Conservation (phyloP, 2,797 vertebrate species). For the Phalloptychus januarius region DNA sequence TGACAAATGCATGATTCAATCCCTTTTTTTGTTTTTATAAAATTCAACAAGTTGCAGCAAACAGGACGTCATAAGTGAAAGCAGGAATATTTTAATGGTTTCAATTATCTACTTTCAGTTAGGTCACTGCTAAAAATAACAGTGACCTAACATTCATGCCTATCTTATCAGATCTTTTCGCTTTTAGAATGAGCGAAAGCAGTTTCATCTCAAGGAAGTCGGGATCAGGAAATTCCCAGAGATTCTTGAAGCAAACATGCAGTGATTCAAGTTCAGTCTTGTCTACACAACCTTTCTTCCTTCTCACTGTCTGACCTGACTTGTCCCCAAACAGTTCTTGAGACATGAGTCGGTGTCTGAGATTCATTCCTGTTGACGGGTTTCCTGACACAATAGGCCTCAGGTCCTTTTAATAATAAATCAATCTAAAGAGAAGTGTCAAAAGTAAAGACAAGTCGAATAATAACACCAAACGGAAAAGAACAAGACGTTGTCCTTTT, state of each 20-base stretch:
- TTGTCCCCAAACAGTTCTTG: conserved; percentile 15
- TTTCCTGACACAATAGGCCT: neutral
- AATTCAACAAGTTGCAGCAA: neutral
- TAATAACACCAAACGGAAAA: neutral
- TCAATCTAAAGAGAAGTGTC: neutral
- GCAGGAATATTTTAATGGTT: neutral
- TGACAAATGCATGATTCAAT: neutral
- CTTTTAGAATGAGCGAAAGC: conserved; percentile 32
- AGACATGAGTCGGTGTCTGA: conserved; percentile 35
- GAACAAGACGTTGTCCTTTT: conserved; percentile 5
- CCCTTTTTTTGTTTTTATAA: neutral
- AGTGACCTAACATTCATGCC: neutral
- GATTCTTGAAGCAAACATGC: conserved; percentile 34
- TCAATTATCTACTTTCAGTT: neutral
- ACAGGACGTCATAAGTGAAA: neutral
- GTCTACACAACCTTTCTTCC: conserved; percentile 22
- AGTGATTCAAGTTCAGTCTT: conserved; percentile 41
- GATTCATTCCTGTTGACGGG: conserved; percentile 14
- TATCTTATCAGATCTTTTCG: conserved; percentile 12
- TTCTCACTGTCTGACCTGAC: conserved; percentile 7
- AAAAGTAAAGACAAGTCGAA: neutral
- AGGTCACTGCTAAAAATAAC: neutral
- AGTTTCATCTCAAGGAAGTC: conserved; percentile 10
- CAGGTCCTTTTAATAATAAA: neutral
- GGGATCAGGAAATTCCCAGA: conserved; percentile 34